Base-by-base conservation (phyloP, 2,888 invertebrate genomes). In the Chaetogeoica ovagalla region DNA sequence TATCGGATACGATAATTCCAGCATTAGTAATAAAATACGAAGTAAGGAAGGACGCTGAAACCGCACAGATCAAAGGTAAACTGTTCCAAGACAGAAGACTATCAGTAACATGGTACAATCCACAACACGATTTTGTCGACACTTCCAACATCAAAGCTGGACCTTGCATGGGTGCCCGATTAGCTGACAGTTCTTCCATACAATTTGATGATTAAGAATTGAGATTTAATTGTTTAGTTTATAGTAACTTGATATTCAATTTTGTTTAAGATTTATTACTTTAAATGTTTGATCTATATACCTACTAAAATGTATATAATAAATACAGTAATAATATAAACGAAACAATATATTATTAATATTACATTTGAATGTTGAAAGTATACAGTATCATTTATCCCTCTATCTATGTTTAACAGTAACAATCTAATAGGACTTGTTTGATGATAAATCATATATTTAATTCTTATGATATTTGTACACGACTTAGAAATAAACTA, bases 31-130 rank as follows among this genome's bases (percentile, higher is more conserved):
- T 95, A 75, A 92, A 92, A 86, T 95, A 91, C 87, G 90, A 91
- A 84, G 89, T 91, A 59, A 89, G 95, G 68, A 91, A 92, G 85
- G 92, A 93, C 85, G 94, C 95, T 0, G 95, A 95, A 86, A 88
- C 90, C 83, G 95, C 93, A 1, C 87, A 92, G 84, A 87, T 91
- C 81, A 92, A 93, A 85, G 95, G 94, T 19, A 90, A 91, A 83
- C 90, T 92, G 84, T 92, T 95, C 84, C 91, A 91, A 86, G 92
- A 92, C 85, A 86, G 87, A 81, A 84, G 87, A 52, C 84, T 88
- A 23, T 87, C 87, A 43, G 86, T 89, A 65, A 88, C 88, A 23
- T 89, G 89, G 89, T 87, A 87, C n/a, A 86, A 86, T 21, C 85
- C 79, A 15, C 63, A 79, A 63, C 79, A 79, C 70, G 79, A 79